Conservation (phyloP, 2,113 vertebrate species). For the Bos indicus region DNA sequence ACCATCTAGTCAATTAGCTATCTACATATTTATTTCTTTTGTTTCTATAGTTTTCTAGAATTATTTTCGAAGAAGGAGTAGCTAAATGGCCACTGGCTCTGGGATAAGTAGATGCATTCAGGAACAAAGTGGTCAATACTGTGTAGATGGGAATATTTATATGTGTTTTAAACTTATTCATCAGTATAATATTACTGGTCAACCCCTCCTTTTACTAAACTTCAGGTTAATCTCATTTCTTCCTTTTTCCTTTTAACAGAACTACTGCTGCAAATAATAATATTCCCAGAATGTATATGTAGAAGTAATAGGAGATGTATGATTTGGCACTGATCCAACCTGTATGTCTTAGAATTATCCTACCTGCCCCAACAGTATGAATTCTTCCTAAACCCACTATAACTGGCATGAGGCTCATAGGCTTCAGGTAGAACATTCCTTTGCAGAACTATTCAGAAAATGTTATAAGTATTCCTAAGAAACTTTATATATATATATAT, state of each 20-base stretch:
- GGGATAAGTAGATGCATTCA: neutral
- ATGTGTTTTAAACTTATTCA: neutral
- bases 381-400: neutral
- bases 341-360: neutral
- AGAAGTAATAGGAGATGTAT: neutral
- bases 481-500: neutral
- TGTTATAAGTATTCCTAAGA: neutral
- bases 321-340: neutral
- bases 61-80: neutral
- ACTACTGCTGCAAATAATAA: neutral
- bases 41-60: neutral
- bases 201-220: neutral
- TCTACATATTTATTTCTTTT: neutral
- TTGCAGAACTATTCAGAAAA: neutral
- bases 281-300: neutral
- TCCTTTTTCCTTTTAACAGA: neutral
- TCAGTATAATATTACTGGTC: neutral
- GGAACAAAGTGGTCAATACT: neutral
- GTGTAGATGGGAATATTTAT: neutral
- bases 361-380: neutral
- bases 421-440: neutral
- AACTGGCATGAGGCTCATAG: neutral
- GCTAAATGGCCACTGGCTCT: neutral
- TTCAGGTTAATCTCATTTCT: neutral
- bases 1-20: neutral